Evolutionary conservation across 2,113 vertebrate species (phyloP).

Genomic region (Apeltes quadracus): DNA sequence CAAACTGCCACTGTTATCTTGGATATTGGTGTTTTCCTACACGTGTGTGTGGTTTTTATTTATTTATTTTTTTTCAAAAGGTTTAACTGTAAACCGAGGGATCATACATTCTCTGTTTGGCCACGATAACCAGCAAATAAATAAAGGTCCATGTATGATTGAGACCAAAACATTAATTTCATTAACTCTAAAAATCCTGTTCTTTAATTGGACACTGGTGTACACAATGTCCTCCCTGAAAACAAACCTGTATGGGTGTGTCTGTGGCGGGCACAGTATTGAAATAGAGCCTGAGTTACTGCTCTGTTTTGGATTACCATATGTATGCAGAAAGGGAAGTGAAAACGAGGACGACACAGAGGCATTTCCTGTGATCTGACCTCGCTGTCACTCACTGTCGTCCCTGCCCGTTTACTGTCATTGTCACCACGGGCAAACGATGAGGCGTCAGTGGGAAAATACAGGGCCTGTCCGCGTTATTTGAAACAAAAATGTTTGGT

Average conservation of each 20-base stretch:
- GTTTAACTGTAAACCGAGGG: background rate
- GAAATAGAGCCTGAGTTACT: conserved; percentile 19
- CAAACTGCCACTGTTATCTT: background rate
- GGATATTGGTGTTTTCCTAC: conserved; percentile 1
- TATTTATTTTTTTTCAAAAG: background rate
- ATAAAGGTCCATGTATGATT: background rate
- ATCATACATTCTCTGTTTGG: background rate
- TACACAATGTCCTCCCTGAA: background rate
- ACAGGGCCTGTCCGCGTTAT: conserved; percentile 61
- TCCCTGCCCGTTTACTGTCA: conserved; percentile 76
- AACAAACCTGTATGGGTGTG: background rate
- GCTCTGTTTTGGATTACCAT: conserved; percentile 50
- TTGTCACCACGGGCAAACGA: conserved; percentile 49
- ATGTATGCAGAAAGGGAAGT: conserved; percentile 72
- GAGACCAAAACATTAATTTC: conserved; percentile 4
- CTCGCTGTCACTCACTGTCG: conserved; percentile 61
- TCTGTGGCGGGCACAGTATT: background rate
- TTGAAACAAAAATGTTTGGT: background rate
- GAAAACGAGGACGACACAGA: conserved; percentile 67
- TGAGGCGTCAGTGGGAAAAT: conserved; percentile 70
- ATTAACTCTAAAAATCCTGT: background rate
- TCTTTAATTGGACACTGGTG: background rate
- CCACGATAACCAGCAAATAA: background rate
- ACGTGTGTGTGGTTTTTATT: background rate
- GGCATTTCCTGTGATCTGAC: conserved; percentile 62